Base-by-base conservation (phyloP, 2,888 invertebrate genomes). In the Apeira syringaria region DNA sequence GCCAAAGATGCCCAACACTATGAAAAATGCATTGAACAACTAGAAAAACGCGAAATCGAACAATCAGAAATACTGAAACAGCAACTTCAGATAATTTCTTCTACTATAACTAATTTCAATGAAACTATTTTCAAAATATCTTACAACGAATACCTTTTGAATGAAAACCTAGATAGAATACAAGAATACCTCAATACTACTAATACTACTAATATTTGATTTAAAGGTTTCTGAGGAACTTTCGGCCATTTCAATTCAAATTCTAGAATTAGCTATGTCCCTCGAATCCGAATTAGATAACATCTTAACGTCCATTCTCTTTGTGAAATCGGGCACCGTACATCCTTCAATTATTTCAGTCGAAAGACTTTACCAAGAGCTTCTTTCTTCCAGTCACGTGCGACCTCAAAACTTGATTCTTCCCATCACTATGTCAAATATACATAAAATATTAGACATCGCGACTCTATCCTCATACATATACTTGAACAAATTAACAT, bases 1-100 rank as follows among this genome's bases (percentile, higher is more conserved):
- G 59, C 65, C 1, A 58, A 53, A 43, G 59, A 64, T 29, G 59
- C 64, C 0, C 47, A 58, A 45, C 38, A 40, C 3, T 64, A 64
- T 9, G 53, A 63, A 5, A 45, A 63, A 29, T 65, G 63, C 33
- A 65, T 66, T 4, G 41, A 64, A 25, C 29, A 26, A 25, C 27
- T 66, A 6, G 63, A 68, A 47, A 64, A 56, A 37, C 53, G 35
- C 3, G 54, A 65, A 55, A 3, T 58, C 3, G 47, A 58, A 9
- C 12, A 48, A 7, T 27, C 50, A 1, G 33, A 40, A 0, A 15
- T 61, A 5, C 45, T 64, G 46, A 34, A 53, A 18, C 29, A 61
- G 43, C 56, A 64, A 53, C 6, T 58, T 0, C 64, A 68, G 2
- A 20, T 20, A 2, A 7, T 20, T 1, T 20, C 61, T 0, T 53